Evolutionary conservation across 2,888 invertebrate genomes (phyloP).

Genomic region (Ferdinandea cuprea): DNA sequence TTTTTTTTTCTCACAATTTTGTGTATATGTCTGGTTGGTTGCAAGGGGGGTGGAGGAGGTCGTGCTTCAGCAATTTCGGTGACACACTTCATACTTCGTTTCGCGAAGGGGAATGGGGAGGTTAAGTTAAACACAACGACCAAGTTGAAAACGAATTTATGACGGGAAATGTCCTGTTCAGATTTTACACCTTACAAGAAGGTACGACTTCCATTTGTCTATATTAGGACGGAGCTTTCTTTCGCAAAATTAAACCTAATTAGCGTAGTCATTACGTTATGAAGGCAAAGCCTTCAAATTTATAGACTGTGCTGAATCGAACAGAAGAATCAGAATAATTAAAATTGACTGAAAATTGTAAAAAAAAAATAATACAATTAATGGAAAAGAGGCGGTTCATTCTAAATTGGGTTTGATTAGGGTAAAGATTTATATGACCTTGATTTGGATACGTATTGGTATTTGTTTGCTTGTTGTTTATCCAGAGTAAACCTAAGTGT

Average conservation of each 20-base stretch:
- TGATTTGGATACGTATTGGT: not conserved
- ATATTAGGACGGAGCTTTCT: conserved; percentile 22
- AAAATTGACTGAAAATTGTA: conserved; percentile 35
- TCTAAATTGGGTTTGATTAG: not conserved
- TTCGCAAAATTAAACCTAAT: conserved; percentile 60
- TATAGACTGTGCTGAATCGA: conserved; percentile 38
- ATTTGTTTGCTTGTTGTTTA: not conserved
- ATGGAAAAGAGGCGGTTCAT: not conserved
- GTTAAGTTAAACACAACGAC: conserved; percentile 29
- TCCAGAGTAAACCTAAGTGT: not conserved
- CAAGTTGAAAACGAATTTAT: conserved; percentile 68
- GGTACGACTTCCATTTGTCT: conserved; percentile 51
- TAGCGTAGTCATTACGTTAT: conserved; percentile 54
- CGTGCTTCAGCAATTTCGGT: conserved; percentile 50
- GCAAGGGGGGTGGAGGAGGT: conserved; percentile 14
- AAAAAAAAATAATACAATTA: not conserved
- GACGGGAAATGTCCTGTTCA: conserved; percentile 50
- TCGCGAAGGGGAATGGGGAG: not conserved
- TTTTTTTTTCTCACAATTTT: conserved; percentile 33
- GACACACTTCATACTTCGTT: conserved; percentile 61
- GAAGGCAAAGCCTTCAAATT: conserved; percentile 34
- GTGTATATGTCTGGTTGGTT: conserved; percentile 28
- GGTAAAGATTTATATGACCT: not conserved
- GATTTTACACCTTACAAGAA: conserved; percentile 34
- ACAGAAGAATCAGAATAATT: conserved; percentile 15